Evolutionary conservation across 2,888 invertebrate genomes (phyloP), one percentile per base, ranked within the genome.

Genomic region (Mesorhabditis sp.): DNA sequence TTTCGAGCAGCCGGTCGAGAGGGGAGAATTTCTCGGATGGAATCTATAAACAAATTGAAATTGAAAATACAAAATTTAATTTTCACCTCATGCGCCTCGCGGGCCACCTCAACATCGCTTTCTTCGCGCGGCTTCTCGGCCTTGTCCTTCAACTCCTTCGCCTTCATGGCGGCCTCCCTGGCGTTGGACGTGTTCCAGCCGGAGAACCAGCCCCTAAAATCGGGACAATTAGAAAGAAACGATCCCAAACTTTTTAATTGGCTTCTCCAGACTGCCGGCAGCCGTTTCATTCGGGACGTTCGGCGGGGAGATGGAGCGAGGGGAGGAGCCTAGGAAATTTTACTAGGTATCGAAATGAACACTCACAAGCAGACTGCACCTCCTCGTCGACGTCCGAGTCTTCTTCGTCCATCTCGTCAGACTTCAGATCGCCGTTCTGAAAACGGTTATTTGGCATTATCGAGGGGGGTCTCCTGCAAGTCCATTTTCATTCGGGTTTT

Each of bases 221-320:
- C 28, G 2, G 28, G 28, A 28, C 28, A 28, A 28, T 28, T 28
- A 28, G 28, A 2, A 28, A 28, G 28, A 28, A 28, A 28, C 28
- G 1, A 76, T 76, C 78, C 76, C 76, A 50, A 76, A 74, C 67
- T 78, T 78, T 68, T 73, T 71, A 5, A 67, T 67, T 4, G 64
- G 62, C 61, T 70, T 70, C 50, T 77, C 77, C 10, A 28, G 28
- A 28, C 69, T 72, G 41, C 67, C 65, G 6, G 64, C 69, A 4
- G 67, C 67, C 7, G 68, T 44, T 5, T 72, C 76, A 6, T 67
- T 71, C 13, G 75, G 76, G 28, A 28, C 28, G 28, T 28, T 28
- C 7, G 76, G 72, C 4, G 83, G 83, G 65, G 80, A 78, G 69
- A 78, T 70, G 63, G 80, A 80, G 10, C 83, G 73, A 4, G 83